phyloP scores from a whole-genome alignment of 2,888 invertebrate genomes.

The Melanostoma scalare region DNA sequence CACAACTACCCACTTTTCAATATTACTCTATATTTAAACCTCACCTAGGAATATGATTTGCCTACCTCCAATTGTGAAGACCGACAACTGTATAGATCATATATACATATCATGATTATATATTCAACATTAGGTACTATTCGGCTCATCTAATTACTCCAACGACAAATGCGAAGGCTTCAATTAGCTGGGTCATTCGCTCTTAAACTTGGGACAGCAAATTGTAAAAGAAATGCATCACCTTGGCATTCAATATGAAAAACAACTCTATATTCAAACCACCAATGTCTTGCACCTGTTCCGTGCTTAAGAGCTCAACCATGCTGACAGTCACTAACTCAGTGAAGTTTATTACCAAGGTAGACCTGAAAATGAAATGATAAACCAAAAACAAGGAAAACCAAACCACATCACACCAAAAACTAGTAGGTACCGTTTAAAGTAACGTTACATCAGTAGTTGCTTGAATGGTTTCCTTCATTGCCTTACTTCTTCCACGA shows the following conservation, averaged over 20 bases:
- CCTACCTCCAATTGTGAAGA: no score
- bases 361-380: constrained; percentile 24
- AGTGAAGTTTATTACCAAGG: constrained; percentile 22
- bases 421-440: constrained; percentile 19
- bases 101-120: no score
- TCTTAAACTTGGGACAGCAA: constrained; percentile 4
- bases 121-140: not conserved
- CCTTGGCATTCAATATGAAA: constrained; percentile 58
- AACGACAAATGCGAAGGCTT: constrained; percentile 15
- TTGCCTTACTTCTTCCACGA: constrained; percentile 57
- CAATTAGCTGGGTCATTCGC: constrained; percentile 51
- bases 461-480: constrained; percentile 51
- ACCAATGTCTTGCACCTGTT: constrained; percentile 10
- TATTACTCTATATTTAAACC: no score
- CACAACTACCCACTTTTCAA: no score
- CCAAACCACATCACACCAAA: constrained; percentile 12
- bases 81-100: no score
- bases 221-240: constrained; percentile 23
- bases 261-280: not conserved
- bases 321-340: constrained; percentile 6
- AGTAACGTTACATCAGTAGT: constrained; percentile 41
- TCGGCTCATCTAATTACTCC: constrained; percentile 5
- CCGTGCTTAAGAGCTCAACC: not conserved
- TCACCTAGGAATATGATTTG: no score
- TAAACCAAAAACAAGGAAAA: constrained; percentile 34